phyloP scores from a whole-genome alignment of 2,888 invertebrate genomes.

The Adela reaumurella region DNA sequence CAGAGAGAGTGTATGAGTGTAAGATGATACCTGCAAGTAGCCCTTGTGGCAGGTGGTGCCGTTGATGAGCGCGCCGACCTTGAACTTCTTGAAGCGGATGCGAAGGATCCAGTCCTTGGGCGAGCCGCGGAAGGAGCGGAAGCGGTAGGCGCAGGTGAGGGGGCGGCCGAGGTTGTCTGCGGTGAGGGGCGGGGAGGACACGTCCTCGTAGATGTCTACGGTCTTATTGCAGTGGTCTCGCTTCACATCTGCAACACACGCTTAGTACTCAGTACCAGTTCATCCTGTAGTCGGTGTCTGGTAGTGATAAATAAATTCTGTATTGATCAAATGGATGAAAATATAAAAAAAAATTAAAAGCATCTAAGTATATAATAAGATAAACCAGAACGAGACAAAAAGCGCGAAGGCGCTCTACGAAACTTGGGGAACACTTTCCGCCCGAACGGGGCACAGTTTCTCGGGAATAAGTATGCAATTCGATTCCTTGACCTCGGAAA shows the following conservation, averaged over 20 bases:
- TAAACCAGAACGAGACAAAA: too few relatives aligned
- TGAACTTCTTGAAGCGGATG: slow-evolving; percentile 88
- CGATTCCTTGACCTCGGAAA: too few relatives aligned
- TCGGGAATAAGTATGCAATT: too few relatives aligned
- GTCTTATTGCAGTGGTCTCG: slow-evolving; percentile 92
- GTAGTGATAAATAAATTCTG: too few relatives aligned
- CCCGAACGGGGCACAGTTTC: too few relatives aligned
- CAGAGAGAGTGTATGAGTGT: not conserved
- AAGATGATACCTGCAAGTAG: slow-evolving; percentile 70
- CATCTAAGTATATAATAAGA: too few relatives aligned
- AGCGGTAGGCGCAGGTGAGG: slow-evolving; percentile 86
- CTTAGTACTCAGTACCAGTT: too few relatives aligned
- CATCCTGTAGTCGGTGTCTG: too few relatives aligned
- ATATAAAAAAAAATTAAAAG: too few relatives aligned
- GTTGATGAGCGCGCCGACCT: slow-evolving; percentile 83
- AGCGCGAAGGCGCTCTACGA: too few relatives aligned
- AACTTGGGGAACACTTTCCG: too few relatives aligned
- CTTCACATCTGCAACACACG: slow-evolving; percentile 60
- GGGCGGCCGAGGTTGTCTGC: slow-evolving; percentile 79
- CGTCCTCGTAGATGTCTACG: slow-evolving; percentile 89
- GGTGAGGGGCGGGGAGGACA: slow-evolving; percentile 83
- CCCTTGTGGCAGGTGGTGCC: slow-evolving; percentile 86
- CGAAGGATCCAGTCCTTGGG: slow-evolving; percentile 88
- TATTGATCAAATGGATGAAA: too few relatives aligned
- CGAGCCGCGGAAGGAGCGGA: slow-evolving; percentile 81